phyloP scores from a whole-genome alignment of 2,113 vertebrate genomes.

The Tenrec ecaudatus region DNA sequence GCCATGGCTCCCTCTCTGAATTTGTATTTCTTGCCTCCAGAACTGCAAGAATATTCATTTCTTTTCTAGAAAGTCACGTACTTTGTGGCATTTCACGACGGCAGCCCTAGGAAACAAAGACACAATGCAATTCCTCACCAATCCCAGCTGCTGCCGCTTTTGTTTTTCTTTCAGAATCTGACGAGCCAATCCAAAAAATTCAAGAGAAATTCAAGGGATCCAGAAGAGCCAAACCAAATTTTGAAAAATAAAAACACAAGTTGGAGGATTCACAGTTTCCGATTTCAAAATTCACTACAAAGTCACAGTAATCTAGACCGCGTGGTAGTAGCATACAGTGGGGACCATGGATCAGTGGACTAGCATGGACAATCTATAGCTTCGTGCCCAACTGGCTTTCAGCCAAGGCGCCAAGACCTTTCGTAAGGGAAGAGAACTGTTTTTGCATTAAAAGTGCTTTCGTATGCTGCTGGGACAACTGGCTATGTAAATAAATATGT shows the following conservation, averaged over 20 bases:
- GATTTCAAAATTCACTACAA: slow-evolving; percentile 42
- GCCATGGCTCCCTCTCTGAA: background rate
- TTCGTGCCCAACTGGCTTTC: slow-evolving; percentile 21
- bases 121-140: background rate
- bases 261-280: slow-evolving; percentile 4
- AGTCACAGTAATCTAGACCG: slow-evolving; percentile 4
- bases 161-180: background rate
- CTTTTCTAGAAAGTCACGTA: background rate
- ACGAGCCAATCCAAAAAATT: slow-evolving; percentile 25
- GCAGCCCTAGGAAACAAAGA: background rate
- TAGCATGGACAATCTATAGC: background rate
- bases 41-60: background rate
- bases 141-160: background rate
- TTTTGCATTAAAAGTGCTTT: background rate
- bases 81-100: background rate
- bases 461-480: background rate
- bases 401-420: background rate
- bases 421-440: background rate
- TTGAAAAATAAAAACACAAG: background rate
- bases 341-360: background rate
- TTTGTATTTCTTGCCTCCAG: background rate
- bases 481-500: background rate
- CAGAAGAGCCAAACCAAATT: background rate
- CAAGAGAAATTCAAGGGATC: background rate
- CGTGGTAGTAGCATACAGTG: background rate